Evolutionary conservation across 2,113 vertebrate genomes (phyloP).

Genomic region (Aramus guarauna): DNA sequence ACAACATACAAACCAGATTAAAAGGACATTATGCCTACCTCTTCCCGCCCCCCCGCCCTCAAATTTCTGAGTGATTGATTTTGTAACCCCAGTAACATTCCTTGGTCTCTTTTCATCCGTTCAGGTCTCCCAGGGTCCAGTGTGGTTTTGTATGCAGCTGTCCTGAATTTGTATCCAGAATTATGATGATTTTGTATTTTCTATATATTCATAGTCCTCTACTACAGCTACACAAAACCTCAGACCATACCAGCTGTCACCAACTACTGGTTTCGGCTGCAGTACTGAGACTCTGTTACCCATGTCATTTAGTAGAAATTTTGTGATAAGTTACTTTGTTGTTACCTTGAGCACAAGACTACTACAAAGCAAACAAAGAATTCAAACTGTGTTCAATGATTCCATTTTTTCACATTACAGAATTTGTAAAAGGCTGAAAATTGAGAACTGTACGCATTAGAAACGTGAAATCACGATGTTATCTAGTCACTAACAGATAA

Average conservation of each 20-base stretch:
- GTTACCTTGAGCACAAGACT: neutral
- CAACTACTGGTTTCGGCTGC: neutral
- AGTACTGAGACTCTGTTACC: neutral
- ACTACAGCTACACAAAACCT: neutral
- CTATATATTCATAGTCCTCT: neutral
- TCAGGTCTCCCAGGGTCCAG: neutral
- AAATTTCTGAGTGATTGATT: neutral
- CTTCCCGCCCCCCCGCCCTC: too few species aligned
- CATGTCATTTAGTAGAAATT: fast-evolving
- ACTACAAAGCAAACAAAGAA: neutral
- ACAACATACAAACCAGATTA: neutral
- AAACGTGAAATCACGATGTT: neutral
- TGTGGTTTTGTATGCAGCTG: neutral
- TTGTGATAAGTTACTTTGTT: neutral
- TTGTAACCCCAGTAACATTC: neutral
- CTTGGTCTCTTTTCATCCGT: neutral
- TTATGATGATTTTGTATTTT: neutral
- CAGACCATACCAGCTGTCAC: neutral
- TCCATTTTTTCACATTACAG: neutral
- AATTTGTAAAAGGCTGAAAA: neutral
- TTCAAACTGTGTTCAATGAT: neutral
- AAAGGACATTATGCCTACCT: neutral
- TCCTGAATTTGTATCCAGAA: neutral
- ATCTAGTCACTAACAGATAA: constrained; percentile 28
- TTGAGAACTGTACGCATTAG: neutral